phyloP scores from a whole-genome alignment of 2,797 vertebrate genomes.

The Cygnus olor region DNA sequence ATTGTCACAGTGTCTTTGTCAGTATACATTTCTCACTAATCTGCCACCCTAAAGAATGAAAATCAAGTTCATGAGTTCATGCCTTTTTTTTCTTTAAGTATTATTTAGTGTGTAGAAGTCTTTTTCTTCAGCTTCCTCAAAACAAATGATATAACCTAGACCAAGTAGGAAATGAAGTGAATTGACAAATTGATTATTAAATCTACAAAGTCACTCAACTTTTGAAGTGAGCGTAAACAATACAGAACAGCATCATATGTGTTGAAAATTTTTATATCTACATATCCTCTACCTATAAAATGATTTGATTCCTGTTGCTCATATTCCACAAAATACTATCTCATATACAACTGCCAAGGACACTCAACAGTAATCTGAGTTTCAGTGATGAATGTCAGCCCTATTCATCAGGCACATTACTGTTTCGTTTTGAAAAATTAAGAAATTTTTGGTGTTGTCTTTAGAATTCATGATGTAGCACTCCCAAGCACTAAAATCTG shows the following conservation, averaged over 20 bases:
- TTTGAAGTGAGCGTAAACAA: background rate
- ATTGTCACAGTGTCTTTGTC: background rate
- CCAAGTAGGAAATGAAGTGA: background rate
- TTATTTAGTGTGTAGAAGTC: background rate
- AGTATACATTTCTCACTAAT: background rate
- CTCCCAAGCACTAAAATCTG: background rate
- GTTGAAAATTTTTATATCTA: background rate
- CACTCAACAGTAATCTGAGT: background rate
- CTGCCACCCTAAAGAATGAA: background rate
- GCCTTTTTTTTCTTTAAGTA: too few species aligned
- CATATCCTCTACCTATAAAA: background rate
- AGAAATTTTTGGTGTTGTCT: background rate
- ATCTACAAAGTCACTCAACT: background rate
- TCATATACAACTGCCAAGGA: background rate
- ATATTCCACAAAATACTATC: background rate
- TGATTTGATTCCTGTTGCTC: background rate
- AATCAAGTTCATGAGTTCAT: background rate
- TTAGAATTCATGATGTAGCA: background rate
- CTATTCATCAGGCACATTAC: background rate
- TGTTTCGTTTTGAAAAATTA: background rate
- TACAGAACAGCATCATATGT: too few species aligned
- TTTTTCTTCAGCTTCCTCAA: background rate
- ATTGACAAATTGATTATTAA: background rate
- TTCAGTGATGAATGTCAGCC: background rate
- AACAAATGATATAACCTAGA: background rate